Evolutionary conservation across 2,113 vertebrate species (phyloP), one percentile per base, ranked within the genome.

Genomic region (Pygoscelis adeliae): DNA sequence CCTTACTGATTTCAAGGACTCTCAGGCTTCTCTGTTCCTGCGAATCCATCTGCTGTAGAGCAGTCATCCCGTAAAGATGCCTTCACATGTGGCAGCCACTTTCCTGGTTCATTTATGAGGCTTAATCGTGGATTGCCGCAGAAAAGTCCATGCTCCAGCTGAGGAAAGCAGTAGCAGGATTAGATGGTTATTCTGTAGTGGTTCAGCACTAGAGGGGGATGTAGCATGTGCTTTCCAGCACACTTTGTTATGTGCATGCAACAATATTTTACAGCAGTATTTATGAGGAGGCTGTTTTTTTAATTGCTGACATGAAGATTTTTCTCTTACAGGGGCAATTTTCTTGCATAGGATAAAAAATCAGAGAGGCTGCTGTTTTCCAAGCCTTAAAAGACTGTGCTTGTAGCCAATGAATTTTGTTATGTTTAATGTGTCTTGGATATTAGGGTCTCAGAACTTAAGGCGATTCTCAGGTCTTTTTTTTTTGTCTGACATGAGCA

Each of bases 161-260:
- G 73, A 89, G 69, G 56, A 42, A 70, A 95, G 50, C 59, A 44
- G 86, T 22, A 56, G 65, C 12, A 59, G 42, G 13, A 38, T 59
- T 44, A 40, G 30, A 49, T 30, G 72, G 40, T 65, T 80, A 83
- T 29, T 86, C 90, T 77, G 87, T 94, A 53, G 66, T 53, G 62
- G 85, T 80, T 95, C 92, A 94, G 96, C 97, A 96, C 97, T 97
- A 97, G 97, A 94, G 97, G 97, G 97, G 29, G 96, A 94, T 97
- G 63, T 97, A 91, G 95, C 96, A 95, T 46, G 27, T 92, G 66
- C 92, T 97, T 96, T 96, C 74, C 74, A 88, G 84, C 62, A 73
- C 13, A 3, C 77, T 94, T 83, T 2, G 2, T 80, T 80, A 40
- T 4, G 38, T 52, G 53, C 40, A 26, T n/a, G 73, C 56, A 93